These are phyloP conservation scores for Drosophila sp. DNA, from an alignment of 1,140 invertebrate genomes.

Conservation along the genomic window DNA sequence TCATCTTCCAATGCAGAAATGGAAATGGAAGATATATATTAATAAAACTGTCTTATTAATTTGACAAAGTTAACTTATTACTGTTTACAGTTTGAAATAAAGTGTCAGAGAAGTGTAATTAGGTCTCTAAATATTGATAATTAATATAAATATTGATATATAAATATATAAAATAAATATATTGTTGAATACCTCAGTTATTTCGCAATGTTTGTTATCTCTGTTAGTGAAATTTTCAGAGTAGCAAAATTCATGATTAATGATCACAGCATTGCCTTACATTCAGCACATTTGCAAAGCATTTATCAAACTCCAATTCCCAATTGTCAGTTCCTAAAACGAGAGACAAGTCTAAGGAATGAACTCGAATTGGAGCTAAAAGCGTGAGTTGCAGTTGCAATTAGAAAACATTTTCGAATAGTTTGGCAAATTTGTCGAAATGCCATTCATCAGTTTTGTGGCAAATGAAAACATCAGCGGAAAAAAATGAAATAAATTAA, in stretches of 20 bases:
- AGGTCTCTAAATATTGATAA: too few species aligned
- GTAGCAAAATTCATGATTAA: conserved; percentile 17
- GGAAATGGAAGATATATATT: too few species aligned
- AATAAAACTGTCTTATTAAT: too few species aligned
- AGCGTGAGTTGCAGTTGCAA: conserved; percentile 36
- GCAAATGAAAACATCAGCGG: conserved; percentile 67
- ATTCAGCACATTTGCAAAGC: conserved; percentile 17
- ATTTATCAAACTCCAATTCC: conserved; percentile 2
- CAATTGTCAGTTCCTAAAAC: conserved; percentile 26
- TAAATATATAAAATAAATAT: too few species aligned
- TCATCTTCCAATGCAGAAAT: too few species aligned
- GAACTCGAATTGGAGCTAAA: conserved; percentile 37
- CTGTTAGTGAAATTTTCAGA: too few species aligned
- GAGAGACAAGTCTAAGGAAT: conserved; percentile 9
- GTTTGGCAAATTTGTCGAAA: conserved; percentile 46
- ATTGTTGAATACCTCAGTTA: too few species aligned
- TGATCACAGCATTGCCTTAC: conserved; percentile 12
- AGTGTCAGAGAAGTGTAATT: too few species aligned
- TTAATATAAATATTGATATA: too few species aligned
- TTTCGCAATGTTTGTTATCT: background rate
- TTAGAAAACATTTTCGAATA: conserved; percentile 39
- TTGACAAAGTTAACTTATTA: too few species aligned
- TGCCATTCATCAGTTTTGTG: conserved; percentile 62
- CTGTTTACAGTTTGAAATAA: too few species aligned
- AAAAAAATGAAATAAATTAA: conserved; percentile 10